Evolutionary conservation across 2,797 vertebrate genomes (phyloP), one percentile per base, ranked within the genome.

Genomic region (Crenichthys baileyi): DNA sequence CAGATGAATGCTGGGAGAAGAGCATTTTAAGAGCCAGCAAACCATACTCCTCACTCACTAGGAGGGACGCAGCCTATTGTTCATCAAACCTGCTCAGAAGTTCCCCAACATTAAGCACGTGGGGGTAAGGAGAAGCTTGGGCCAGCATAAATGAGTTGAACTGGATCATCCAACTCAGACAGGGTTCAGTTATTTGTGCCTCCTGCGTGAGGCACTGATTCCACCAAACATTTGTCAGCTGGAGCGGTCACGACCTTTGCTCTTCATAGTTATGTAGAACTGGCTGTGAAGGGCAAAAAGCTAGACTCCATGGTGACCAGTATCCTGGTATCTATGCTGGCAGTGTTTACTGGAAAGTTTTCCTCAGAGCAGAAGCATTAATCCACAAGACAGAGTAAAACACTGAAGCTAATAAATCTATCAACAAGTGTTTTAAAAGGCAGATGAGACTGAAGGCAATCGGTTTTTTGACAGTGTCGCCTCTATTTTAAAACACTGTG

Each of bases 41-140:
- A 90, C 83, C 85, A 88, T 93, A 92, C 89, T 89, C 81, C 81
- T 86, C 76, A 73, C 83, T 91, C 75, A 50, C 85, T 63, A 36
- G 51, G 76, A 92, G 92, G 92, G 94, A 94, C 93, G 90, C 86
- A 80, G 81, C 8, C 87, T 89, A 90, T 93, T 95, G 91, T 93
- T 79, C 61, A 79, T 65, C 75, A 76, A 81, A 85, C 73, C 82
- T 60, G 75, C 71, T 75, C 20, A 81, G 85, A 85, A 72, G 63
- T 79, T 86, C 81, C 79, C 82, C 63, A 82, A 87, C 84, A 80
- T 82, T 83, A 63, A n/a, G 70, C 82, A 44, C 31, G 41, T 12
- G 79, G 76, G 77, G 80, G 74, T 77, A 31, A 73, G 75, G 18
- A 78, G 70, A 85, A 79, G 36, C 67, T 76, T 78, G 80, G 75